phyloP scores from a whole-genome alignment of 2,113 vertebrate genomes.

The Himantopus leucocephalus region DNA sequence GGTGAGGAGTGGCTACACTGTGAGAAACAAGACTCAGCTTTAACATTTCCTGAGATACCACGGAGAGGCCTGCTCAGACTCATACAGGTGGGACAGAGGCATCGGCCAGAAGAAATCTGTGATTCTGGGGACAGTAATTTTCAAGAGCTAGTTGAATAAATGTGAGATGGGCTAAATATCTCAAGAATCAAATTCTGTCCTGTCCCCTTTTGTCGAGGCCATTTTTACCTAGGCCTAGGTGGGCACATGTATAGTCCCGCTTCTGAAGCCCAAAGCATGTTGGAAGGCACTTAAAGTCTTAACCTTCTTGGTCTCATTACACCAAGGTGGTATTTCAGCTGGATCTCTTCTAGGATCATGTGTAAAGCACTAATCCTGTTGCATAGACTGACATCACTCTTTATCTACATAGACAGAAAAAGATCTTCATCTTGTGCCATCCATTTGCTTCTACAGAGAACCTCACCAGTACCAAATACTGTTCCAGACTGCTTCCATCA shows the following conservation, averaged over 20 bases:
- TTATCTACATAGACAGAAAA: background rate
- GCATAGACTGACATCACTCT: background rate
- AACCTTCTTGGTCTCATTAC: background rate
- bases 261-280: background rate
- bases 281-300: conserved; percentile 41
- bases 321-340: background rate
- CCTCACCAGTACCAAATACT: background rate
- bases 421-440: background rate
- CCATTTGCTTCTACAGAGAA: background rate
- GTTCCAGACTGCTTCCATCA: background rate
- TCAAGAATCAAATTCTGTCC: background rate
- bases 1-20: background rate
- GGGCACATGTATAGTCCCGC: background rate
- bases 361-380: background rate
- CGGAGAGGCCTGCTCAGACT: background rate
- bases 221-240: background rate
- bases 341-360: background rate
- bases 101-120: background rate
- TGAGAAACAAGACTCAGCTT: background rate
- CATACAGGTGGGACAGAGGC: background rate
- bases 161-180: background rate
- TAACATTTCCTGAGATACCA: background rate
- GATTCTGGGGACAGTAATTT: background rate
- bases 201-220: background rate
- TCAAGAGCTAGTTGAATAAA: background rate